A percentile compares a stretch with the other conserved stretches of the same genome.
Evolutionary conservation across 2,888 invertebrate genomes (phyloP).

Genomic region (Chrysolina oricalcia): DNA sequence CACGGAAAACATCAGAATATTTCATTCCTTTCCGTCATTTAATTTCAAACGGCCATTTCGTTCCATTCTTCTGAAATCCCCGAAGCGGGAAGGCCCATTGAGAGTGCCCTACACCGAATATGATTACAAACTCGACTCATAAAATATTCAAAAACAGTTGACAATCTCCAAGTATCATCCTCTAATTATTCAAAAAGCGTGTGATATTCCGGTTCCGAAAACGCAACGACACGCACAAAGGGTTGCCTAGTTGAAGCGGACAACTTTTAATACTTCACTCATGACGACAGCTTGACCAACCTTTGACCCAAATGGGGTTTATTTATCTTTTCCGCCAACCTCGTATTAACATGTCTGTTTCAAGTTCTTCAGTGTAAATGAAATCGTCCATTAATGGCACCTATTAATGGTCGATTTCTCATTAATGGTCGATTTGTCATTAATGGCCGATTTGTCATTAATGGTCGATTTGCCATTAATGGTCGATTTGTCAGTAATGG

Average conservation of each 20-base stretch:
- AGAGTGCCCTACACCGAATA: slow-evolving; percentile 23
- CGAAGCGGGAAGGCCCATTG: slow-evolving; percentile 7
- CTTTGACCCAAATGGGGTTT: slow-evolving; percentile 27
- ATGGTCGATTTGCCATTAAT: no score
- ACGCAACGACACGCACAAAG: slow-evolving; percentile 29
- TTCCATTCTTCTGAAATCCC: neutral
- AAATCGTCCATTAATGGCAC: neutral
- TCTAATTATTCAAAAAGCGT: slow-evolving; percentile 31
- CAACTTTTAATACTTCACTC: slow-evolving; percentile 26
- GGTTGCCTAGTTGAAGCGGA: slow-evolving; percentile 16
- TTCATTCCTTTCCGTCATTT: slow-evolving; percentile 4
- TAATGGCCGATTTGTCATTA: no score
- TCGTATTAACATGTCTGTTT: neutral
- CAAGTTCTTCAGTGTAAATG: neutral
- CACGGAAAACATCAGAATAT: neutral
- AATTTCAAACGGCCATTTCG: slow-evolving; percentile 4
- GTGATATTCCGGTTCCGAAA: slow-evolving; percentile 29
- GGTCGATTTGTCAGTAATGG: no score
- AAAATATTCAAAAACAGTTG: slow-evolving; percentile 33
- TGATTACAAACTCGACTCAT: slow-evolving; percentile 30
- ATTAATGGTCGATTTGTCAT: no score
- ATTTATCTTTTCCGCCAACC: no score
- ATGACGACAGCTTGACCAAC: slow-evolving; percentile 3
- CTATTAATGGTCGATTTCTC: no score
- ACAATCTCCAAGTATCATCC: slow-evolving; percentile 31